These are phyloP conservation scores for Tiliqua scincoides DNA, from an alignment of 2,113 vertebrate genomes.

Conservation along the genomic window DNA sequence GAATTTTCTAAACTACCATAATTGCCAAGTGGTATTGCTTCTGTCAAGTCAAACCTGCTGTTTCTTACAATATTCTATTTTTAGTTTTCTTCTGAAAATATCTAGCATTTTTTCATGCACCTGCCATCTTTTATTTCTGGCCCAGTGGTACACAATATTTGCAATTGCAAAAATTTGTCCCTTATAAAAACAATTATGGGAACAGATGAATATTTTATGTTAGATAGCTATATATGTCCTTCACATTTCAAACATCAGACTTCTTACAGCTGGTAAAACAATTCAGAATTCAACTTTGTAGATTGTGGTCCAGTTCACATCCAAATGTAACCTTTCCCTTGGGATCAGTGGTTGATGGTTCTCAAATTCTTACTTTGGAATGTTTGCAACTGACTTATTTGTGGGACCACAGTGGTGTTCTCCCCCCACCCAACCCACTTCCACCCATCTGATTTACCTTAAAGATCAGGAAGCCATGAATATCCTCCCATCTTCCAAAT, in stretches of 20 bases:
- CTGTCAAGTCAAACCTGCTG: neutral
- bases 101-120: neutral
- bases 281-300: neutral
- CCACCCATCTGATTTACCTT: neutral
- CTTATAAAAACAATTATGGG: neutral
- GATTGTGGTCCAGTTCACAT: neutral
- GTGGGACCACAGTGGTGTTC: rapidly evolving
- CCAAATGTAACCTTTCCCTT: neutral
- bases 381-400: neutral
- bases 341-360: neutral
- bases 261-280: neutral
- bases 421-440: rapidly evolving
- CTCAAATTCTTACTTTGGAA: neutral
- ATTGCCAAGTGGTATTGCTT: neutral
- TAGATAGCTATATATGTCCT: neutral
- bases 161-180: neutral
- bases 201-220: neutral
- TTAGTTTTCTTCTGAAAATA: neutral
- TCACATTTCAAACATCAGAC: too few relatives aligned
- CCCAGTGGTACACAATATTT: neutral
- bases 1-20: neutral
- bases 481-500: neutral
- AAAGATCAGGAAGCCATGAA: rapidly evolving
- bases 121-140: neutral
- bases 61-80: neutral